These are phyloP conservation scores for Pardosa pseudoannulata DNA, from an alignment of 2,888 invertebrate genomes.

Conservation along the genomic window DNA sequence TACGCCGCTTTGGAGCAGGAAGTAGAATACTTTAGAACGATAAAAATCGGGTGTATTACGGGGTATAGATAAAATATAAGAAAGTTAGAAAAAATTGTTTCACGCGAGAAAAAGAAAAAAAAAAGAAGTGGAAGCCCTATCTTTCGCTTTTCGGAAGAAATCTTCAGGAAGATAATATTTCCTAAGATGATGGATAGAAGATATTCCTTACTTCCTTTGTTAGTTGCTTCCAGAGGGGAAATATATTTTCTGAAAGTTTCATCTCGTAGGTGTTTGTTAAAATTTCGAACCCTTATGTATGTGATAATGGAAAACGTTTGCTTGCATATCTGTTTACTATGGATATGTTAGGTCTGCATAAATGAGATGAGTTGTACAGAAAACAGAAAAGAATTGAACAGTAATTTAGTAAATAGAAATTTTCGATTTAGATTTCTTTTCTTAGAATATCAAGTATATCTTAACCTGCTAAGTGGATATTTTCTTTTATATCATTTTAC, in stretches of 20 bases:
- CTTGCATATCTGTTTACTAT: no score
- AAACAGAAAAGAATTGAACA: no score
- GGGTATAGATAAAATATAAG: constrained; percentile 44
- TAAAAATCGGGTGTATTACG: constrained; percentile 65
- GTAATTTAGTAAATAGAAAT: no score
- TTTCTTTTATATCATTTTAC: no score
- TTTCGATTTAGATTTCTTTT: no score
- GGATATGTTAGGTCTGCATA: no score
- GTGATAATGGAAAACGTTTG: no score
- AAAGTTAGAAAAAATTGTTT: constrained; percentile 19
- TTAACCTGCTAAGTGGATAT: no score
- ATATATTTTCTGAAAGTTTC: neutral
- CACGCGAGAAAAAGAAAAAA: neutral
- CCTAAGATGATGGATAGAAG: constrained; percentile 57
- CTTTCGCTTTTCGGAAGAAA: constrained; percentile 31
- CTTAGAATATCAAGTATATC: no score
- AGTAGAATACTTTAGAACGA: constrained; percentile 54
- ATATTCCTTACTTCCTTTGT: constrained; percentile 38
- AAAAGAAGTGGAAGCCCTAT: constrained; percentile 8
- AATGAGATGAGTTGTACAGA: no score
- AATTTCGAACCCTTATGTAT: neutral
- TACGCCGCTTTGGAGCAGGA: constrained; percentile 34
- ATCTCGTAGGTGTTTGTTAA: neutral
- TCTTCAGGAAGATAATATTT: constrained; percentile 66
- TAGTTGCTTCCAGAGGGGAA: constrained; percentile 17